Evolutionary conservation across 2,113 vertebrate species (phyloP).

Genomic region (Geococcyx californianus): DNA sequence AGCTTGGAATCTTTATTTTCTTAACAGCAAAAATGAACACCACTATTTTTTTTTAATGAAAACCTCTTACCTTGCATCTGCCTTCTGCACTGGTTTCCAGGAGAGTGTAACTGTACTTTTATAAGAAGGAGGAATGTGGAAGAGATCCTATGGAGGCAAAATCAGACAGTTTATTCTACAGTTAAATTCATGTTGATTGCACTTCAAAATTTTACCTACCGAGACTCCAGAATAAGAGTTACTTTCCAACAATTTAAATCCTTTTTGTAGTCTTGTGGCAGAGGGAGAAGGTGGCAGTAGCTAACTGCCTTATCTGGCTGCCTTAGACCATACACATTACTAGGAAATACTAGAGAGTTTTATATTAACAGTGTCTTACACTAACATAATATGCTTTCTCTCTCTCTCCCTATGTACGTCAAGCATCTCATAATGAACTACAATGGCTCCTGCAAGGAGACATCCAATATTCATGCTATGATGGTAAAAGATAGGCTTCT

Average conservation of each 20-base stretch:
- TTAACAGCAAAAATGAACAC: not conserved
- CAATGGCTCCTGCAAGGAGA: not conserved
- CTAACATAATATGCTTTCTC: not conserved
- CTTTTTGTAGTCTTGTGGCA: not conserved
- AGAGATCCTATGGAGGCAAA: slow-evolving; percentile 87
- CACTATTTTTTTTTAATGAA: not conserved
- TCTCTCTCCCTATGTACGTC: not conserved
- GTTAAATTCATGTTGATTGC: not conserved
- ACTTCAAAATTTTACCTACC: not conserved
- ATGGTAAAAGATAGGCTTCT: not conserved
- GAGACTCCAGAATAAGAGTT: not conserved
- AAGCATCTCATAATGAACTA: not conserved
- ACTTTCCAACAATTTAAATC: not conserved
- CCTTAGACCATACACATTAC: not conserved
- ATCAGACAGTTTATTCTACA: not conserved
- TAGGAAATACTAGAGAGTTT: not conserved
- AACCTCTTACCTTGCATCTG: slow-evolving; percentile 83
- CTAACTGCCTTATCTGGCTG: not conserved
- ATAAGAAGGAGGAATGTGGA: slow-evolving; percentile 98
- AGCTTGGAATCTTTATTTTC: not conserved
- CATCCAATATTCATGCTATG: not conserved
- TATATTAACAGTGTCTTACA: not conserved
- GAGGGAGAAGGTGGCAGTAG: not conserved
- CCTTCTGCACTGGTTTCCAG: slow-evolving; percentile 97
- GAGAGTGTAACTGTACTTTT: slow-evolving; percentile 97